Conservation (phyloP, 2,113 vertebrate species). For the Tachuris rubrigastra region DNA sequence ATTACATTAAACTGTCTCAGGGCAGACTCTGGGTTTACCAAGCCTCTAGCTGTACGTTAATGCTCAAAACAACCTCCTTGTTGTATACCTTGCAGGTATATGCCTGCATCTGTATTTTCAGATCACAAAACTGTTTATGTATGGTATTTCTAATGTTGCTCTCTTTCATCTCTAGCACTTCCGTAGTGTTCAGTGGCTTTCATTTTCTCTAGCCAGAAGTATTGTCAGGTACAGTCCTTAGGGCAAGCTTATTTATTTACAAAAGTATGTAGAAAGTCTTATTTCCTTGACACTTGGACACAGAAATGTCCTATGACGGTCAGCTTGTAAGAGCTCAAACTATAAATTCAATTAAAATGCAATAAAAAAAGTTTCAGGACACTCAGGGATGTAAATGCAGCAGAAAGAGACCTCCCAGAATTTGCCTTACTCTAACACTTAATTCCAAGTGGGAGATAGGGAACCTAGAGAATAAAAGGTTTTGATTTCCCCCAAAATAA, state of each 20-base stretch:
- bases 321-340: neutral
- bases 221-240: neutral
- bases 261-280: neutral
- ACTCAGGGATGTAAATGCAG: neutral
- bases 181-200: neutral
- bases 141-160: neutral
- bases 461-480: neutral
- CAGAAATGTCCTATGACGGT: neutral
- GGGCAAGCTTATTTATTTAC: neutral
- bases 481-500: neutral
- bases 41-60: neutral
- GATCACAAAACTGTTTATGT: neutral
- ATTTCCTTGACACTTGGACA: neutral
- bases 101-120: neutral
- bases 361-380: neutral
- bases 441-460: neutral
- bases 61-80: neutral
- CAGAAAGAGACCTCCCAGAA: neutral
- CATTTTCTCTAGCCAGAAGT: neutral
- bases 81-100: neutral
- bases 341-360: neutral
- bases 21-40: neutral
- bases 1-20: neutral
- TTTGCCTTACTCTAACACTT: neutral
- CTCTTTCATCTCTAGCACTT: neutral